Base-by-base conservation (phyloP, 30 jellyfish, hydroid and myxozoan genomes). In the Aurelia sp. region DNA sequence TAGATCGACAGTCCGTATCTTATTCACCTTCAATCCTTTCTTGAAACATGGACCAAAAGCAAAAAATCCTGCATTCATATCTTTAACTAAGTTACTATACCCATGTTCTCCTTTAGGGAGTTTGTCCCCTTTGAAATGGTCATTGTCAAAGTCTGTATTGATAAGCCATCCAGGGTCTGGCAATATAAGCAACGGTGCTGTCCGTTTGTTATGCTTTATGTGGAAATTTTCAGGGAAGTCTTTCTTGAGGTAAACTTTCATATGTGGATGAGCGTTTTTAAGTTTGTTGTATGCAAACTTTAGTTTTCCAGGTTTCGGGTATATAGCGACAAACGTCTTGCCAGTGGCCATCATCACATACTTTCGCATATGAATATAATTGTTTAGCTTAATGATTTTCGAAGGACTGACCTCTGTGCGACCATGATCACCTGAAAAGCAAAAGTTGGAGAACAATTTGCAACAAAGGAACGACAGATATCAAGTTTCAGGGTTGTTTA, bases 111-210 rank as follows among this genome's bases (percentile, higher is more conserved):
- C 97, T 55, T 95, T 84, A 10, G 70, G 48, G 78, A 89, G 82
- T 67, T 81, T 74, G 17, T 78, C 63, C 48, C 93, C 95, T 38
- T 83, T 31, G 41, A 74, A 70, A 41, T 82, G 80, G n/a, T 64
- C 75, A 4, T 55, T n/a, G 19, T 62, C 94, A 22, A 57, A 67
- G 64, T 61, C 84, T 20, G 82, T 69, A 47, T 78, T 75, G 19
- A 94, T 84, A 1, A 85, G 27, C 99, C 99, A 94, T 10, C 99
- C 99, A 3, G 92, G 95, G 47, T 89, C 94, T 5, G 99, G 97
- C 20, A 94, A 75, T 21, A 94, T 67, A 9, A 89, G 52, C 35
- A 94, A 7, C 4, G 96, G 97, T 44, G 97, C 95, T 10, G 96
- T 88, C 20, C 94, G 90, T 6, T 71, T 71, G 74, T 70, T 87